A percentile compares a stretch with the other conserved stretches of the same genome.
Evolutionary conservation across 2,113 vertebrate genomes (phyloP).

Genomic region (Chionodraco myersi): DNA sequence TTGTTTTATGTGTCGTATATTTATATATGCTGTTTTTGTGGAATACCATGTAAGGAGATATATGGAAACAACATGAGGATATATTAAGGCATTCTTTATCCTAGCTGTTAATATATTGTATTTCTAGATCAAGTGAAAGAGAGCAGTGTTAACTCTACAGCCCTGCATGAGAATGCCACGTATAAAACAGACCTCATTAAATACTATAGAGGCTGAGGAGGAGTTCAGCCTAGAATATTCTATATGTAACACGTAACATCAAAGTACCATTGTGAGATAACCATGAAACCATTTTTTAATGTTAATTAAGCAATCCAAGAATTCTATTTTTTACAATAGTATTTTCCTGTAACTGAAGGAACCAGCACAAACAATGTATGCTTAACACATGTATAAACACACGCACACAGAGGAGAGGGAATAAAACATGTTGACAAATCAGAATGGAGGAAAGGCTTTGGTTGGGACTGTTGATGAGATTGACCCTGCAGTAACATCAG

Average conservation of each 20-base stretch:
- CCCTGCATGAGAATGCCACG: neutral
- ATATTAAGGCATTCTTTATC: conserved; percentile 11
- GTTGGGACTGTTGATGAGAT: conserved; percentile 16
- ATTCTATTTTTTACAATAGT: neutral
- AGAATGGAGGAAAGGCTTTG: neutral
- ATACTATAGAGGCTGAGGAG: conserved; percentile 16
- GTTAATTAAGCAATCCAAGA: conserved; percentile 21
- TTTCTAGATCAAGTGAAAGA: conserved; percentile 2
- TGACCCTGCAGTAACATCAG: conserved; percentile 32
- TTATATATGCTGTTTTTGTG: conserved; percentile 2
- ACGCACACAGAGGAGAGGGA: neutral
- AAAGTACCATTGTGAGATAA: conserved; percentile 34
- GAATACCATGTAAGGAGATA: conserved; percentile 3
- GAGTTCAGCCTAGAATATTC: conserved; percentile 15
- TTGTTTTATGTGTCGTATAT: neutral
- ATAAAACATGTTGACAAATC: conserved; percentile 21
- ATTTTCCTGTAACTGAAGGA: neutral
- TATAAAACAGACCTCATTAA: conserved; percentile 5
- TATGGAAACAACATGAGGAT: conserved; percentile 4
- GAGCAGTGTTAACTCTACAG: neutral
- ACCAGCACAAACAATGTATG: neutral
- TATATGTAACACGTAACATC: conserved; percentile 42
- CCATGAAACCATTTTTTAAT: conserved; percentile 22
- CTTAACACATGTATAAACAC: neutral
- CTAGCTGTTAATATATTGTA: conserved; percentile 5